A percentile compares a stretch with the other conserved stretches of the same genome.
These are phyloP conservation scores for Brachystomella parvula DNA, from an alignment of 1,140 invertebrate species.

Conservation along the genomic window DNA sequence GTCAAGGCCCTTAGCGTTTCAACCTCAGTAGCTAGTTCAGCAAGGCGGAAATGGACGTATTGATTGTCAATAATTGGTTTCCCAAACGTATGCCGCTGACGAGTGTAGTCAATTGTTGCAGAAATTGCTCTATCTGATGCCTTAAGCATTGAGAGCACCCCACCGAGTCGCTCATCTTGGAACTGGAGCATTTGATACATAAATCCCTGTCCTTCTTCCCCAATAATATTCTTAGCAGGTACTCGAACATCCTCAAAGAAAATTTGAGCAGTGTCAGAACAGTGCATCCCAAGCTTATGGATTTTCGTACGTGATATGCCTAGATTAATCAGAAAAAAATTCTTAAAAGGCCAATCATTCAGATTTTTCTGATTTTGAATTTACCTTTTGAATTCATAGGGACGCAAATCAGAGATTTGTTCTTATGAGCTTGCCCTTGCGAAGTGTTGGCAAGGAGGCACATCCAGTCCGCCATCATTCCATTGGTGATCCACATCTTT, in stretches of 20 bases:
- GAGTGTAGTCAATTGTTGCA: slow-evolving; percentile 49
- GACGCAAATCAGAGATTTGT: slow-evolving; percentile 55
- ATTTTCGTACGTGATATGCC: slow-evolving; percentile 44
- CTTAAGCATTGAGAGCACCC: slow-evolving; percentile 42
- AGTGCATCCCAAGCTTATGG: slow-evolving; percentile 50
- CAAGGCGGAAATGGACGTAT: slow-evolving; percentile 49
- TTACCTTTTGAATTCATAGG: slow-evolving; percentile 51
- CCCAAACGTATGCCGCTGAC: slow-evolving; percentile 48
- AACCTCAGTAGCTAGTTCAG: slow-evolving; percentile 52
- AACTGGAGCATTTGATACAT: slow-evolving; percentile 56
- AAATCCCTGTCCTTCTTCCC: slow-evolving; percentile 54
- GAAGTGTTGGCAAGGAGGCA: slow-evolving; percentile 51
- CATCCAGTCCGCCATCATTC: slow-evolving; percentile 53
- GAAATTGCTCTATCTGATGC: slow-evolving; percentile 44
- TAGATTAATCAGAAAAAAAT: slow-evolving; percentile 24
- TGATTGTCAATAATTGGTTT: slow-evolving; percentile 50
- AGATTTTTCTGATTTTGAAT: no score
- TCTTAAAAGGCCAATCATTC: no score
- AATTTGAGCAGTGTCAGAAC: slow-evolving; percentile 54
- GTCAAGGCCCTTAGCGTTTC: slow-evolving; percentile 48
- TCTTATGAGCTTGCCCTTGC: slow-evolving; percentile 42
- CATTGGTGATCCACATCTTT: slow-evolving; percentile 56
- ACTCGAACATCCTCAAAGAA: slow-evolving; percentile 54
- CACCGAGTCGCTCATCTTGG: slow-evolving; percentile 51
- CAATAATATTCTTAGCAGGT: slow-evolving; percentile 50